Conservation (phyloP, 2,797 vertebrate genomes). For the Sebastes dallii region DNA sequence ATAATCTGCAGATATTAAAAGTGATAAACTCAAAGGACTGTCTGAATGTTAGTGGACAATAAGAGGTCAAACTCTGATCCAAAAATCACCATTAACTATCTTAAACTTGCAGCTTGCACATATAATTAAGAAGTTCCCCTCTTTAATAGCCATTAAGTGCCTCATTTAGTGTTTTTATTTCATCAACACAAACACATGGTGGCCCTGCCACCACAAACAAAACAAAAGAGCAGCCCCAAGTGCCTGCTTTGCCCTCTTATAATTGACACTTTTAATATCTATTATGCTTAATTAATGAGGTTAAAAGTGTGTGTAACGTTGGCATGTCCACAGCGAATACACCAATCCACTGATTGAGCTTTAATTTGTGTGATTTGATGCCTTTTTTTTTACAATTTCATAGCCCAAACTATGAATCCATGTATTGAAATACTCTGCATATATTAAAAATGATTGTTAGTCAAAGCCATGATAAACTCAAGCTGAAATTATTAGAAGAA, state of each 20-base stretch:
- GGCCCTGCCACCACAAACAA: constrained; percentile 39
- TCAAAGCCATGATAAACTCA: too few species aligned
- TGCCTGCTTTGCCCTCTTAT: not conserved
- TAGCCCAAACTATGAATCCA: not conserved
- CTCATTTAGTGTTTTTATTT: constrained; percentile 17
- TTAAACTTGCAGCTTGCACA: not conserved
- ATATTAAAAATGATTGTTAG: not conserved
- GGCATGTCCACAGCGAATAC: too few species aligned
- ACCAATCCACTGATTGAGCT: too few species aligned
- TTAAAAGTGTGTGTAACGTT: constrained; percentile 5
- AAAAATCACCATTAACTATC: not conserved
- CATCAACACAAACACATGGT: constrained; percentile 54
- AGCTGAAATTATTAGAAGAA: too few species aligned
- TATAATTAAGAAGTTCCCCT: not conserved
- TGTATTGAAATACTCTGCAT: not conserved
- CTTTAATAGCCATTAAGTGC: not conserved
- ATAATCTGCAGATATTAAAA: not conserved
- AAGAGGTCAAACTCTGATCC: not conserved
- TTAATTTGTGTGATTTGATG: not conserved
- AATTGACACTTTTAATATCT: not conserved
- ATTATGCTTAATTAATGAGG: not conserved
- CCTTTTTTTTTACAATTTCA: not conserved
- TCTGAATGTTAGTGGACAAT: too few species aligned
- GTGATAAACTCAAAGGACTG: not conserved
- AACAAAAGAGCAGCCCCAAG: constrained; percentile 54